Evolutionary conservation across 2,888 invertebrate genomes (phyloP), one percentile per base, ranked within the genome.

Genomic region (Sycophila texana): DNA sequence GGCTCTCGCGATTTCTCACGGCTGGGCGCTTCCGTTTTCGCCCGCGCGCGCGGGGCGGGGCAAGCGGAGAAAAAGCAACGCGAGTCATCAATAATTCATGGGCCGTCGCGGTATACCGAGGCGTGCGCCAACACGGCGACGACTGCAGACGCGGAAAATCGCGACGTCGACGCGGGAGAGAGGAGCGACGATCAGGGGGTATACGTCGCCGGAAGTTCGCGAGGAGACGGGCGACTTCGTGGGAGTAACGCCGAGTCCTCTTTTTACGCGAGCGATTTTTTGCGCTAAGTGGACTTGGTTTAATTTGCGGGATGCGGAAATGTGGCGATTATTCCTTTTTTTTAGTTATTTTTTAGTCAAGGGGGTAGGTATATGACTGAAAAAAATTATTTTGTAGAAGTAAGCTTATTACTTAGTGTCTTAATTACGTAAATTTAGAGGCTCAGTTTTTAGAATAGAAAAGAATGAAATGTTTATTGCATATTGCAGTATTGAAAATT

Each of bases 41-140:
- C 39, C 16, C 18, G 30, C 10, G 7, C 70, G 47, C 53, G 4
- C 22, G 49, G 39, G n/a, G 30, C 14, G 4, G 61, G 16, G 18
- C 39, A 63, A 26, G 30, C 14, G 4, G 61, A 22, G 18, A 53
- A 63, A 73, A 73, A 63, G 39, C 39, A 7, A 7, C 39, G 10
- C 10, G 16, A n/a, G 47, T 60, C 61, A 60, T 78, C 77, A 73
- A 78, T 78, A 78, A 78, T 78, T 78, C 77, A 73, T 78, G 26
- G 3, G 20, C 61, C 49, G 1, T 18, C 18, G 77, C 53, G 72
- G 60, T n/a, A n/a, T 66, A 72, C 72, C 72, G 16, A 49, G 65
- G 65, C 26, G 53, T 1, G 30, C 14, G 14, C 16, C n/a, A 16
- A 13, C 53, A 7, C 30, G 16, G 57, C 20, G 55, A 57, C 47